Evolutionary conservation across 2,888 invertebrate genomes (phyloP).

Genomic region (Caradrina clavipalpis): DNA sequence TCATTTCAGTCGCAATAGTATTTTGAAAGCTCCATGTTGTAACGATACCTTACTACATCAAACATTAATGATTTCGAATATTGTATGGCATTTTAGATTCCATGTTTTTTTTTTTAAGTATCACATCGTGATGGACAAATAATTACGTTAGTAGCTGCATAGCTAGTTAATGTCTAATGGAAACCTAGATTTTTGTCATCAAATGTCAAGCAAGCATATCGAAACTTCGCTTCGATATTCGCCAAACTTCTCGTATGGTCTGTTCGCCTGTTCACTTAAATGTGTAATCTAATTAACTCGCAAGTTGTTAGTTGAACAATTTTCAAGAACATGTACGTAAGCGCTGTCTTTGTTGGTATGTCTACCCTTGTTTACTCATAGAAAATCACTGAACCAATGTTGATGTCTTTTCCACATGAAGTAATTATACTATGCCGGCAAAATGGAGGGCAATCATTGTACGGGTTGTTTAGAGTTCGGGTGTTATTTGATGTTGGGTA

Average conservation of each 20-base stretch:
- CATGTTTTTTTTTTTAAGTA: not conserved
- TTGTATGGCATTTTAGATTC: no score
- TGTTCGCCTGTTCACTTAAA: constrained; percentile 53
- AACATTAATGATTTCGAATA: no score
- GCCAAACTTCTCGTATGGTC: constrained; percentile 26
- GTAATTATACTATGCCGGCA: constrained; percentile 34
- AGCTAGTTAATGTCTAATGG: not conserved
- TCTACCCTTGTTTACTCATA: constrained; percentile 49
- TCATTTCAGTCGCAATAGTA: not conserved
- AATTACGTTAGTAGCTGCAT: not conserved
- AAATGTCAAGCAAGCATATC: constrained; percentile 15
- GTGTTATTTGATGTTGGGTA: constrained; percentile 35
- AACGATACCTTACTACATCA: no score
- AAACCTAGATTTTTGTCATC: constrained; percentile 6
- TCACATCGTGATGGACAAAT: not conserved
- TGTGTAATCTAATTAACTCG: constrained; percentile 53
- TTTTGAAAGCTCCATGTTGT: no score
- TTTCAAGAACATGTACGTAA: constrained; percentile 54
- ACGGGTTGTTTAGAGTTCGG: constrained; percentile 20
- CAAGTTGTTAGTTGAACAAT: constrained; percentile 52
- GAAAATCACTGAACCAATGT: constrained; percentile 59
- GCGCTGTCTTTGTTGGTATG: constrained; percentile 51
- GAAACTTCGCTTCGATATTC: constrained; percentile 24
- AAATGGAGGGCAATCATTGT: constrained; percentile 33
- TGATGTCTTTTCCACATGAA: constrained; percentile 61